Evolutionary conservation across 2,797 vertebrate species (phyloP).

Genomic region (Limnodromus scolopaceus): DNA sequence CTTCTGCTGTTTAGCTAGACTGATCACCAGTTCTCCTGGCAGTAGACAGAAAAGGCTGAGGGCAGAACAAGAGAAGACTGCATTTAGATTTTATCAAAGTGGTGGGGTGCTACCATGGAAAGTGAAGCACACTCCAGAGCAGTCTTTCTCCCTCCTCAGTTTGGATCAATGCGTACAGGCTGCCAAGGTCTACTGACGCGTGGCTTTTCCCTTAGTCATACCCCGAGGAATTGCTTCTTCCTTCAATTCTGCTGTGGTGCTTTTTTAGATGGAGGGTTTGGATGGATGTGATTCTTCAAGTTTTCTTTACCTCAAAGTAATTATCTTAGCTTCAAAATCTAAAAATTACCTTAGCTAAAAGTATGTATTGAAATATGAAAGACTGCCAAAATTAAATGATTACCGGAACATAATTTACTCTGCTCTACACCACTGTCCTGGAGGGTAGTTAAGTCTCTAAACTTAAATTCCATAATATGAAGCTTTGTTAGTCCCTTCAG

Average conservation of each 20-base stretch:
- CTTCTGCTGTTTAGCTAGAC: background rate
- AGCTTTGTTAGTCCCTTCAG: background rate
- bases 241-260: background rate
- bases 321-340: background rate
- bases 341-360: background rate
- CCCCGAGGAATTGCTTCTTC: background rate
- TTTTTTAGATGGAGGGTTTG: background rate
- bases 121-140: background rate
- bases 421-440: background rate
- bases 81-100: background rate
- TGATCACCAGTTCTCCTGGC: background rate
- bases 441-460: background rate
- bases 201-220: background rate
- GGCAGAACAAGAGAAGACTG: background rate
- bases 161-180: background rate
- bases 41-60: background rate
- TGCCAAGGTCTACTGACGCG: rapidly evolving
- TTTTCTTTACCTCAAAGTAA: background rate
- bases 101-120: background rate
- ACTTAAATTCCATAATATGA: background rate
- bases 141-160: background rate
- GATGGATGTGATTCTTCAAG: background rate
- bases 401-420: background rate
- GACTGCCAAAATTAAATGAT: background rate
- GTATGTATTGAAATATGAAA: background rate